These are phyloP conservation scores for Rhodophaea formosa DNA, from an alignment of 2,888 invertebrate genomes.

Conservation along the genomic window DNA sequence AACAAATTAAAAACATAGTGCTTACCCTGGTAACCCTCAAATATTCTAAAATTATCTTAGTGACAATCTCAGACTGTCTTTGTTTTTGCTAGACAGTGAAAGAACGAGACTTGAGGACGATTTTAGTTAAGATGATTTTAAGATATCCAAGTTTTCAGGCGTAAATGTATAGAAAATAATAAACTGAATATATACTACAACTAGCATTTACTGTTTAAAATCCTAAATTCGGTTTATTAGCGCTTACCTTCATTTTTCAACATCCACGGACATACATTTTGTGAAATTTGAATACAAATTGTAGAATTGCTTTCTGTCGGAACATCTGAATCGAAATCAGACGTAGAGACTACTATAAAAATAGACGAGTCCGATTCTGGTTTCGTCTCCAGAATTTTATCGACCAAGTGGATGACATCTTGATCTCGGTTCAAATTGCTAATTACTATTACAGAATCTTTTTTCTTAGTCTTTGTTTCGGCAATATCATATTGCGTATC, in stretches of 20 bases:
- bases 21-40: no score
- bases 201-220: background rate
- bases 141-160: no score
- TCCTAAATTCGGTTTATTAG: background rate
- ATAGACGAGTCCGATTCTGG: constrained; percentile 41
- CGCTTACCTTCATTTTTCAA: constrained; percentile 29
- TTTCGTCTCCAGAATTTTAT: constrained; percentile 35
- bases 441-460: constrained; percentile 32
- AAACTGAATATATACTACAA: background rate
- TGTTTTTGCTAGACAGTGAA: no score
- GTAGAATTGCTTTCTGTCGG: constrained; percentile 34
- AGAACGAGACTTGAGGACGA: no score
- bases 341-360: constrained; percentile 43
- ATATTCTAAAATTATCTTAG: no score
- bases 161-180: no score
- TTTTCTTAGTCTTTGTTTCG: background rate
- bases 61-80: no score
- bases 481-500: constrained; percentile 17
- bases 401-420: constrained; percentile 35
- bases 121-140: no score
- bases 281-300: constrained; percentile 40
- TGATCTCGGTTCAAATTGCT: constrained; percentile 34
- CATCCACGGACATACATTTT: constrained; percentile 31
- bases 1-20: no score
- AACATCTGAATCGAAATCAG: constrained; percentile 34